Evolutionary conservation across 2,113 vertebrate species (phyloP).

Genomic region (Hiodon alosoides): DNA sequence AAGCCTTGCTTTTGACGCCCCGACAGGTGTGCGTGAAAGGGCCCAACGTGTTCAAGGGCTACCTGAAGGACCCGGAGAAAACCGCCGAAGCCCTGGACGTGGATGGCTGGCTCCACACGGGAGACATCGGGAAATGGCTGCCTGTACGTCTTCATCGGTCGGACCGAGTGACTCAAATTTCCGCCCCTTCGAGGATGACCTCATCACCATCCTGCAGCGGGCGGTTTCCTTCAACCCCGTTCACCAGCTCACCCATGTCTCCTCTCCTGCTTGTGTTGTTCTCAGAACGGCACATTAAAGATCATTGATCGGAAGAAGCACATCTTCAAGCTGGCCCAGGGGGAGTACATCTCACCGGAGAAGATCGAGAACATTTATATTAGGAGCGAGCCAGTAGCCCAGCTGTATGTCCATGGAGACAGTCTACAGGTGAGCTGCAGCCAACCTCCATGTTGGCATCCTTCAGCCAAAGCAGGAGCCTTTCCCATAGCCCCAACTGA

Average conservation of each 20-base stretch:
- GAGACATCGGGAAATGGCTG: constrained; percentile 93
- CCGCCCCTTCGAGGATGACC: not conserved
- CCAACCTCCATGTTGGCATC: not conserved
- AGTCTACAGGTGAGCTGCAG: constrained; percentile 78
- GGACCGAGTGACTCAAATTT: not conserved
- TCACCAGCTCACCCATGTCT: not conserved
- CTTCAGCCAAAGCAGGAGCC: not conserved
- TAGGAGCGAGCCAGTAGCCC: constrained; percentile 84
- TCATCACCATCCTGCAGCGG: not conserved
- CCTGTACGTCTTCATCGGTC: constrained; percentile 60
- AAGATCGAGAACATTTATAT: constrained; percentile 98
- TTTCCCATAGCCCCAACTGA: not conserved
- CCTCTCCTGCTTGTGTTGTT: constrained; percentile 25
- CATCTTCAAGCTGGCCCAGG: constrained; percentile 97
- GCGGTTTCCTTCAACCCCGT: not conserved
- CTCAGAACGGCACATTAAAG: constrained; percentile 88
- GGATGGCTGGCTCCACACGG: constrained; percentile 92
- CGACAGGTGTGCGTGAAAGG: constrained; percentile 92
- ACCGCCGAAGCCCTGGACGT: constrained; percentile 82
- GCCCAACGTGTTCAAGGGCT: constrained; percentile 95
- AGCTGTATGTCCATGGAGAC: constrained; percentile 90
- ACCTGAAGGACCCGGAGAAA: constrained; percentile 86
- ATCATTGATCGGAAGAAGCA: constrained; percentile 98
- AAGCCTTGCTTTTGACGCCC: not conserved
- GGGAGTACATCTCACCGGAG: constrained; percentile 93